Base-by-base conservation (phyloP, 2,888 invertebrate species). In the Drosophila suboccidentalis region DNA sequence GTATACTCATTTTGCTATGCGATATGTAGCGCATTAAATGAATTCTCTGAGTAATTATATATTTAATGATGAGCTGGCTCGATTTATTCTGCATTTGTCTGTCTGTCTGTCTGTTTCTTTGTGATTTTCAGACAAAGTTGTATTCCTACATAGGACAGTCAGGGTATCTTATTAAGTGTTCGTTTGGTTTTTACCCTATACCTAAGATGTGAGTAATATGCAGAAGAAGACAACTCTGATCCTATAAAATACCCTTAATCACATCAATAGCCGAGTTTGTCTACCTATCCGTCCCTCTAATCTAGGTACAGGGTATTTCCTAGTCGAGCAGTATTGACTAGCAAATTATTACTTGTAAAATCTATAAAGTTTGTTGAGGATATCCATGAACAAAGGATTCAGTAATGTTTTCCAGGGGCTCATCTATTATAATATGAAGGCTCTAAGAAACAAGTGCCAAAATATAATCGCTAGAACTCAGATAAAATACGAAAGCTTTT, bases 381-480 rank as follows among this genome's bases (percentile, higher is more conserved):
- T 38, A 43, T 41, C 26, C 22, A 19, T 34, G 19, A 59, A 38
- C 44, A 19, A 46, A 36, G 39, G 59, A 50, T 60, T 50, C n/a
- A 50, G 55, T 13, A 57, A 34, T 39, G 38, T 44, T 38, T 34
- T 26, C 39, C 39, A 51, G 10, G 11, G 4, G 15, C 26, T 50
- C 41, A 22, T 43, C 11, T 32, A 9, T 49, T 39, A 6, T 17
- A 11, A 13, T 3, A 22, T 17, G 34, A 11, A 5, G 47, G 26
- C 70, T 26, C 15, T 10, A 15, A 41, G 29, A 43, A 62, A 44
- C 17, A 61, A 55, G 75, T 76, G 75, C 75, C 75, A 75, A 74
- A 58, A 51, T 49, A 10, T 26, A 19, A 49, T 15, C 26, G 44
- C n/a, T 46, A 36, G 13, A 44, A 63, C 15, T 32, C 49, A 41